Conservation (phyloP, 2,888 invertebrate species). For the Campoletis raptor region DNA sequence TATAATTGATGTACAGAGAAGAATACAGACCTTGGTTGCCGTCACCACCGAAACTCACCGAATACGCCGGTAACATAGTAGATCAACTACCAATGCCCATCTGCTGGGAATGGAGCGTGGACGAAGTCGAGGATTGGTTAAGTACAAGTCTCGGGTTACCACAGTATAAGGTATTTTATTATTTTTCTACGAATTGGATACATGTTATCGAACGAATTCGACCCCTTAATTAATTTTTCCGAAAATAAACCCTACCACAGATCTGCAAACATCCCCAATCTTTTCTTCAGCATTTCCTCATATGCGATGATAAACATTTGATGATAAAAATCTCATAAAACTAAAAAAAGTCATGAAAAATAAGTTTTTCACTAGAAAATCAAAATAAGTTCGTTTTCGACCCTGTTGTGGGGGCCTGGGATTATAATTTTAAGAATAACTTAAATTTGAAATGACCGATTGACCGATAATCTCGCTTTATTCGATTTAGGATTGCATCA, state of each 20-base stretch:
- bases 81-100: constrained; percentile 84
- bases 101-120: constrained; percentile 85
- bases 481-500: constrained; percentile 68
- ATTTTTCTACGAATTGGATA: background rate
- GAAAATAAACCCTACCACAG: too few species aligned
- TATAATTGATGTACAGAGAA: background rate
- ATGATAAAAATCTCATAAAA: too few species aligned
- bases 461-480: background rate
- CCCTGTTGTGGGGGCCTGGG: too few species aligned
- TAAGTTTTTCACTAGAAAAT: too few species aligned
- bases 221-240: too few species aligned
- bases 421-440: too few species aligned
- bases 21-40: constrained; percentile 49
- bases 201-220: background rate
- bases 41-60: constrained; percentile 83
- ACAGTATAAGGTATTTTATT: constrained; percentile 85
- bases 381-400: too few species aligned
- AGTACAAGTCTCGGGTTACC: constrained; percentile 84
- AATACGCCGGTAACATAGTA: constrained; percentile 84
- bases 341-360: too few species aligned
- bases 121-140: constrained; percentile 86
- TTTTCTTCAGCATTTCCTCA: too few species aligned
- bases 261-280: too few species aligned
- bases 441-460: background rate
- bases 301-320: too few species aligned